Evolutionary conservation across 2,113 vertebrate species (phyloP).

Genomic region (Meleagris gallopavo): DNA sequence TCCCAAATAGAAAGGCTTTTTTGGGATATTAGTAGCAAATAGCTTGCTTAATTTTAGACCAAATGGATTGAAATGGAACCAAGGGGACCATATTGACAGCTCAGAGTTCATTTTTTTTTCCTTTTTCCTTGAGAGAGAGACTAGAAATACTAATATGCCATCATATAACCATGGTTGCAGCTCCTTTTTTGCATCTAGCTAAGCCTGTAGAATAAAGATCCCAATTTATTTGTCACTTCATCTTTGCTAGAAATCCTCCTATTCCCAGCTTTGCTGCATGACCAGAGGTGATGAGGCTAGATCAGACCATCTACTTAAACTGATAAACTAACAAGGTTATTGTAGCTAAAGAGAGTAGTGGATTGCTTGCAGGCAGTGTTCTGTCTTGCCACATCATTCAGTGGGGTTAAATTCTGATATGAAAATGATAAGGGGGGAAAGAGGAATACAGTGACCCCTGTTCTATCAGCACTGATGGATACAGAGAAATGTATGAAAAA

Average conservation of each 20-base stretch:
- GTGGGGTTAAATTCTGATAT: not conserved
- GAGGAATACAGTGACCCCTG: not conserved
- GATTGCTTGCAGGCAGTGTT: not conserved
- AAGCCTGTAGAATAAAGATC: too few relatives aligned
- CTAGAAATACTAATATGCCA: not conserved
- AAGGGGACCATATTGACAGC: not conserved
- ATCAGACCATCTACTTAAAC: not conserved
- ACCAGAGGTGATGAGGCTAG: not conserved
- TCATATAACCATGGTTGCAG: accelerated
- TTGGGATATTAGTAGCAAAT: not conserved
- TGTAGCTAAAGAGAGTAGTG: not conserved
- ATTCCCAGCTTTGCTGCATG: not conserved
- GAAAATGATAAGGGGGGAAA: not conserved
- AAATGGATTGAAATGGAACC: not conserved
- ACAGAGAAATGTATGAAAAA: not conserved
- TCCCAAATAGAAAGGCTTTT: not conserved
- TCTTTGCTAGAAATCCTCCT: not conserved
- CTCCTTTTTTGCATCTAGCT: not conserved
- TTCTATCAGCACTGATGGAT: not conserved
- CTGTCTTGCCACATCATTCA: not conserved
- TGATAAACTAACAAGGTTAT: not conserved
- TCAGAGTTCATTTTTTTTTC: not conserved
- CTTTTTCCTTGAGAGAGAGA: not conserved
- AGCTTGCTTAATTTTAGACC: not conserved
- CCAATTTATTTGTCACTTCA: not conserved